Percentiles rank a stretch among this genome's conserved stretches.
These are phyloP conservation scores for Aphidius gifuensis DNA, from an alignment of 1,140 invertebrate genomes.

Conservation along the genomic window DNA sequence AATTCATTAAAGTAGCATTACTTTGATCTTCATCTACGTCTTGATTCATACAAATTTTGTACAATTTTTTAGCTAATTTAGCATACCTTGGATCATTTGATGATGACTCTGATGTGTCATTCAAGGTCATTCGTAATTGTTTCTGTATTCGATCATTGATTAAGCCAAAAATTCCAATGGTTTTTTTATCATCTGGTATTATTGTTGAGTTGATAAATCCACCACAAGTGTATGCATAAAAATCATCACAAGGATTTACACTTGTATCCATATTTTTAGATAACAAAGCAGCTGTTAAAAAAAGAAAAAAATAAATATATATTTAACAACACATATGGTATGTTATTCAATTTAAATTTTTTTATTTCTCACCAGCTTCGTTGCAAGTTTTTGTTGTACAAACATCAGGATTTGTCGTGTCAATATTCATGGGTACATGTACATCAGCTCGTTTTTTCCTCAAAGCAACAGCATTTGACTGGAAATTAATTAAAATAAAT, in stretches of 20 bases:
- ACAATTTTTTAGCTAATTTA: constrained; percentile 64
- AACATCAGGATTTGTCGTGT: no score
- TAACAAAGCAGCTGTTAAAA: no score
- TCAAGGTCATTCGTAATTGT: constrained; percentile 66
- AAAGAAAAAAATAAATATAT: no score
- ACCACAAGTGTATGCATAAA: constrained; percentile 70
- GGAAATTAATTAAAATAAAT: no score
- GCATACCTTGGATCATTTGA: constrained; percentile 70
- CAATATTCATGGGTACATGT: no score
- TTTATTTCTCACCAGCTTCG: no score
- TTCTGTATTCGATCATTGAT: constrained; percentile 77
- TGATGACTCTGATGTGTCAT: constrained; percentile 64
- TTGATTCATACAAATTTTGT: constrained; percentile 68
- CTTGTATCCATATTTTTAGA: constrained; percentile 51
- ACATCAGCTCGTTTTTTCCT: no score
- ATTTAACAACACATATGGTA: no score
- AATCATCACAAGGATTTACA: constrained; percentile 75
- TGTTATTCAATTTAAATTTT: no score
- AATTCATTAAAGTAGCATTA: constrained; percentile 64
- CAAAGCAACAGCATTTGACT: no score
- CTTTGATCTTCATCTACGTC: constrained; percentile 72
- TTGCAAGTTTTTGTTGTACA: no score
- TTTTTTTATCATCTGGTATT: constrained; percentile 66
- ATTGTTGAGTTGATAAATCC: constrained; percentile 40
- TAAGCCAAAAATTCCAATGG: constrained; percentile 74